Conservation (phyloP, 2,113 vertebrate genomes). For the Zosterops hypoxanthus region DNA sequence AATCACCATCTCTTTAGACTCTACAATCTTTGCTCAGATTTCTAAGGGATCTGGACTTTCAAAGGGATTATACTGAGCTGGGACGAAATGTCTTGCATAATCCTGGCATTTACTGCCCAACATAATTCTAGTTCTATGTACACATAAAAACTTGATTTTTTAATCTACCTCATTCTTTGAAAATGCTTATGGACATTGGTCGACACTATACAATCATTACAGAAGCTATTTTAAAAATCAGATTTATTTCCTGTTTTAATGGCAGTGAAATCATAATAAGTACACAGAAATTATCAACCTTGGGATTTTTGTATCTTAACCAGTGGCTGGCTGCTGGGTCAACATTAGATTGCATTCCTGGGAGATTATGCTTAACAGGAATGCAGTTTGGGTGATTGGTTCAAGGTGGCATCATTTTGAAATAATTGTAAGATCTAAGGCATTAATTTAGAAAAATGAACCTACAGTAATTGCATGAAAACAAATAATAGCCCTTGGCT, state of each 20-base stretch:
- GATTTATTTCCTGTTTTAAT: neutral
- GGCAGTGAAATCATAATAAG: neutral
- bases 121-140: neutral
- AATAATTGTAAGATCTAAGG: conserved; percentile 42
- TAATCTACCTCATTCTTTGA: neutral
- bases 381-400: conserved; percentile 37
- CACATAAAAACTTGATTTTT: neutral
- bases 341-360: conserved; percentile 35
- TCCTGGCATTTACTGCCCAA: neutral
- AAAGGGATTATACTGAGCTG: neutral
- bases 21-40: neutral
- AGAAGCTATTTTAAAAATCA: neutral
- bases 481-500: conserved; percentile 27
- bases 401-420: conserved; percentile 52
- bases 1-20: neutral
- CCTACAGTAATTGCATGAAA: conserved; percentile 35
- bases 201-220: neutral
- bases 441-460: conserved; percentile 49
- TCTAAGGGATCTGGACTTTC: neutral
- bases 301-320: conserved; percentile 37
- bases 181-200: neutral
- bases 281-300: neutral
- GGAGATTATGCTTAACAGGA: conserved; percentile 51
- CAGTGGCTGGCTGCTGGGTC: neutral
- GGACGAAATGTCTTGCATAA: neutral